Evolutionary conservation across 2,888 invertebrate genomes (phyloP).

Genomic region (Girardia tigrina): DNA sequence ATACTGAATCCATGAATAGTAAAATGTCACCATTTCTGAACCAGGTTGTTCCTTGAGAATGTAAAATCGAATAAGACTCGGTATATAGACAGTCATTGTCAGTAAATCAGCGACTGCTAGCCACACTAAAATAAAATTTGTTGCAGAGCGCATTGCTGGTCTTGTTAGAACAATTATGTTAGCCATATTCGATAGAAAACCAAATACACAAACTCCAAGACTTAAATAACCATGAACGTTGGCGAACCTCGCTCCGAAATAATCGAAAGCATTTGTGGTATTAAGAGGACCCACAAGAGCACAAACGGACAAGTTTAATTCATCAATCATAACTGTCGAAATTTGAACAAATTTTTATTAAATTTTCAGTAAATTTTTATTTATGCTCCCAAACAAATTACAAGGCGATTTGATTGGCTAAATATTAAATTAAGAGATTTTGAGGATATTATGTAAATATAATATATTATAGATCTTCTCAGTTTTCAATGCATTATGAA

Average conservation of each 20-base stretch:
- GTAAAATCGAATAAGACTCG: slow-evolving; percentile 64
- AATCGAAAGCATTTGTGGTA: too few species aligned
- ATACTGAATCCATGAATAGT: slow-evolving; percentile 50
- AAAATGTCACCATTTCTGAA: slow-evolving; percentile 41
- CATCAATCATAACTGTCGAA: too few species aligned
- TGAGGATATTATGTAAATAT: too few species aligned
- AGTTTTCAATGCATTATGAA: too few species aligned
- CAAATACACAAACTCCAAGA: slow-evolving; percentile 71
- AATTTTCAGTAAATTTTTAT: too few species aligned
- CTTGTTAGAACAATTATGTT: slow-evolving; percentile 78
- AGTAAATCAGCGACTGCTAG: slow-evolving; percentile 75
- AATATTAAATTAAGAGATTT: too few species aligned
- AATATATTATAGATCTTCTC: too few species aligned
- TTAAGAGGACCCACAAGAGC: too few species aligned
- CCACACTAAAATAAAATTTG: slow-evolving; percentile 71
- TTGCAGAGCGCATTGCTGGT: slow-evolving; percentile 75
- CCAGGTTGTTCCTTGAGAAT: slow-evolving; percentile 41
- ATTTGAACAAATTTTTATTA: too few species aligned
- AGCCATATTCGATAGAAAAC: slow-evolving; percentile 72
- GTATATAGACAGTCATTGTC: slow-evolving; percentile 77
- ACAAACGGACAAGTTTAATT: too few species aligned
- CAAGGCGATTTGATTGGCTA: too few species aligned
- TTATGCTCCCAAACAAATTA: too few species aligned
- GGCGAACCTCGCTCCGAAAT: slow-evolving; percentile 41
- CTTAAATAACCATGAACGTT: slow-evolving; percentile 69